Conservation (phyloP, 2,113 vertebrate species). For the Pardalotus punctatus region DNA sequence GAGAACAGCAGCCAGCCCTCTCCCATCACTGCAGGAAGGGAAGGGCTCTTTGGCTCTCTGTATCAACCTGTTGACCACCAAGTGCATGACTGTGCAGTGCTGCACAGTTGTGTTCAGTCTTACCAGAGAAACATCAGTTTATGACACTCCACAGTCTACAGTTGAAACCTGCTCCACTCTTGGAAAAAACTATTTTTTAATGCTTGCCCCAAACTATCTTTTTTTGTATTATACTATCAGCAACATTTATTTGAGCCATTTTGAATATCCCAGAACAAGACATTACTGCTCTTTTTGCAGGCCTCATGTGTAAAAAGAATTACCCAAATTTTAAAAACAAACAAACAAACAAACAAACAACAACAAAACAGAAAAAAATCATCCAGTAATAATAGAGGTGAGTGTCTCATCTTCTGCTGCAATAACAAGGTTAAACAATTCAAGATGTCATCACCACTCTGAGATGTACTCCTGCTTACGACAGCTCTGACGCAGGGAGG, state of each 20-base stretch:
- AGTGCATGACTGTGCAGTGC: not conserved
- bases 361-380: not conserved
- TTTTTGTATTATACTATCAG: not conserved
- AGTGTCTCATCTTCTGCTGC: not conserved
- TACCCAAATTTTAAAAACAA: not conserved
- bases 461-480: not conserved
- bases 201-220: not conserved
- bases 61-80: not conserved
- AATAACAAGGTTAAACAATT: not conserved
- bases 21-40: not conserved
- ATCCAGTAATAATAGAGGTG: not conserved
- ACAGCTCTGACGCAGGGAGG: constrained; percentile 1
- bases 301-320: not conserved
- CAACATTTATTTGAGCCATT: not conserved
- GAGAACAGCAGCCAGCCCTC: not conserved
- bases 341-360: not conserved
- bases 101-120: accelerated
- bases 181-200: not conserved
- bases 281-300: not conserved
- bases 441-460: not conserved
- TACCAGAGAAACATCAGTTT: not conserved
- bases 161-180: not conserved
- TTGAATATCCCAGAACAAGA: not conserved
- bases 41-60: not conserved
- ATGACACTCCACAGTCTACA: not conserved